Evolutionary conservation across 2,113 vertebrate genomes (phyloP), one percentile per base, ranked within the genome.

Genomic region (Lontra canadensis): DNA sequence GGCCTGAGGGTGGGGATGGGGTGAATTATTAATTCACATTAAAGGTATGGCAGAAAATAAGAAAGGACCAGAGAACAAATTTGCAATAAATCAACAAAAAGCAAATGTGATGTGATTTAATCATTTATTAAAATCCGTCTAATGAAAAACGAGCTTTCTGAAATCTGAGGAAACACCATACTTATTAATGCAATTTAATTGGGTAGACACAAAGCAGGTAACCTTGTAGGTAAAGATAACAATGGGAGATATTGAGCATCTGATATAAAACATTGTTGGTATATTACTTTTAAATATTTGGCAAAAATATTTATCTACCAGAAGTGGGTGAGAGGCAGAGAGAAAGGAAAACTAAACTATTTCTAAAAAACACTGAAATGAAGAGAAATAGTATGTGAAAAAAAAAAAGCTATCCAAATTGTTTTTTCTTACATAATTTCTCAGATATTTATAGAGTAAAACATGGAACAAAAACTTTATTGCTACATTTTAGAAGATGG

Each of bases 371-470:
- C 36, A 65, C 0, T 85, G 31, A 93, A 25, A 88, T 67, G 63
- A 90, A 55, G 26, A 95, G 42, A 97, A 81, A 61, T 59, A 87
- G 52, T 94, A 26, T 21, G 29, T 12, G n/a, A 14, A 14, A 36
- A 55, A 69, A 86, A 90, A 85, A 31, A 76, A 57, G 7, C 15
- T 80, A 49, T 76, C 44, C 36, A 49, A 93, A 52, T 65, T 59
- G 34, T 55, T 86, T 31, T 5, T 65, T 94, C 26, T 80, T 42
- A 83, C 2, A 47, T 80, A 80, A 59, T n/a, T 76, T 76, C 36
- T 83, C 9, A 61, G 47, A 49, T 63, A 81, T 36, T 79, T 42
- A 23, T 44, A 78, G 31, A 10, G 8, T 23, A 6, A 88, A 94
- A 69, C 10, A 76, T 21, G n/a, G 25, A 88, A 69, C 9, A 76